Conservation (phyloP, 2,888 invertebrate genomes). For the Hemaris fuciformis region DNA sequence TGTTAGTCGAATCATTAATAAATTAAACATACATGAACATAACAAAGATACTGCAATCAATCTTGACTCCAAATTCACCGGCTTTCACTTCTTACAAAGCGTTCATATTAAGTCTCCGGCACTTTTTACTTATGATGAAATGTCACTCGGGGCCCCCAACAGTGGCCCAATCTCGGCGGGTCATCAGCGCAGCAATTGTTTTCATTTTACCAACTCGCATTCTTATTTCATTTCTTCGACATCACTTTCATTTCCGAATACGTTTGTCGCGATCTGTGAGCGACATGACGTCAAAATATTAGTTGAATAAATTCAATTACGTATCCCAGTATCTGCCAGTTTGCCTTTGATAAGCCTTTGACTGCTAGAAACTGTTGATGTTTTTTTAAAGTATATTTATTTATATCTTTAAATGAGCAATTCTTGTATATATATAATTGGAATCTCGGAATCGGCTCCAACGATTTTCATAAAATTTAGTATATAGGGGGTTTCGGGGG, state of each 20-base stretch:
- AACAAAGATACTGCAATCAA: not conserved
- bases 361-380: no score
- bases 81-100: not conserved
- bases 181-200: conserved; percentile 8
- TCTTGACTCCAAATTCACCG: not conserved
- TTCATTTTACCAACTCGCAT: conserved; percentile 10
- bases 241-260: conserved; percentile 28
- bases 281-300: conserved; percentile 12
- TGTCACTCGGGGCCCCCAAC: conserved; percentile 8
- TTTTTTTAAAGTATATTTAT: no score
- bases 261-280: conserved; percentile 1
- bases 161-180: conserved; percentile 5
- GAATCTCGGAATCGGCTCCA: no score
- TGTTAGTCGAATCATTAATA: not conserved
- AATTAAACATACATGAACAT: not conserved
- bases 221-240: conserved; percentile 9
- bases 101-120: conserved; percentile 3
- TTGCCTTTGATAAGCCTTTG: no score
- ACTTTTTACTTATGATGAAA: conserved; percentile 8
- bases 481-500: no score
- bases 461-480: no score
- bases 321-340: no score
- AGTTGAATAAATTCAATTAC: conserved; percentile 1
- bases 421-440: no score
- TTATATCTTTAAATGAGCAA: no score